Base-by-base conservation (phyloP, 2,888 invertebrate genomes). In the Eubasilissa splendida region DNA sequence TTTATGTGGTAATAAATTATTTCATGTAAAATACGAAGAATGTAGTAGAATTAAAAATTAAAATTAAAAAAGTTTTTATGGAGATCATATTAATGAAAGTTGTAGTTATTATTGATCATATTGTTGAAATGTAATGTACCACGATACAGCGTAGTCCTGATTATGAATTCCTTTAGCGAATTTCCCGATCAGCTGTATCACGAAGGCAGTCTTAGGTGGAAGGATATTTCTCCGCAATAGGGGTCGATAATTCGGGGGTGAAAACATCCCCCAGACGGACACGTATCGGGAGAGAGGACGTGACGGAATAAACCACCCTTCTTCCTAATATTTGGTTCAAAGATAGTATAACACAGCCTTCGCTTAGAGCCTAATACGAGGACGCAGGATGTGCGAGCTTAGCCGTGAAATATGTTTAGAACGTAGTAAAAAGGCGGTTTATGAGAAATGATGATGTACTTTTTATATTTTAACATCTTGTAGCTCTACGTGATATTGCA, bases 271-370 rank as follows among this genome's bases (percentile, higher is more conserved):
- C 56, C 71, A 73, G 71, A 73, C 71, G 71, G 56, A 31, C 71
- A 73, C 71, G 71, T 73, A 73, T 56, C 33, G n/a, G 71, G 42
- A 54, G 31, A 42, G 42, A 56, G 56, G 4, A 73, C 71, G 71
- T 73, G 71, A 73, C 71, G 56, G 70, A 52, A 70, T 70, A 54
- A 70, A 52, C 70, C 70, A 53, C 70, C 70, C 70, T 52, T 10
- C 42, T 42, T n/a, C 52, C 12, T 50, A 70, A 70, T 60, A 60
- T 70, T 70, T 53, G 70, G 54, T 53, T 42, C 70, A 50, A 70
- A 70, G 70, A 70, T 70, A n/a, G 70, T 53, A 53, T 70, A 70
- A 53, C 53, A 70, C 70, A 70, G 53, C 70, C 70, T 70, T 70
- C 70, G 53, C 70, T 60, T 60, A 53, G 11, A 70, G 70, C 70